Conservation (phyloP, 2,113 vertebrate species). For the Rattus norvegicus region DNA sequence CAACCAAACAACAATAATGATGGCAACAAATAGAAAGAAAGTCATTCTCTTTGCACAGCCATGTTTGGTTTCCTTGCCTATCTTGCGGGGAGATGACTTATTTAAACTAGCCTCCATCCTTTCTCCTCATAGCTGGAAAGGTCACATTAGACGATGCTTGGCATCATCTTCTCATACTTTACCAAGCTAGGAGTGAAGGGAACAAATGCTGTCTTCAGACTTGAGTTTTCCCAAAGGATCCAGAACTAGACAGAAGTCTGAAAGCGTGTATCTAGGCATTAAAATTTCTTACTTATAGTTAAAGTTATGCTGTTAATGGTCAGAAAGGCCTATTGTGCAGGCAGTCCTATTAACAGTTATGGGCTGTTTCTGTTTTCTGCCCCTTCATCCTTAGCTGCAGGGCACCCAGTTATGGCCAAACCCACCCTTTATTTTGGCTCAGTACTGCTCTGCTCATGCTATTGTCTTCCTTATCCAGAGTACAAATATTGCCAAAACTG, state of each 20-base stretch:
- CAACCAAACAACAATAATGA: not conserved
- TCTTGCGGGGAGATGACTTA: not conserved
- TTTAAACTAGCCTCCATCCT: not conserved
- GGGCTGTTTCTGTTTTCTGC: not conserved
- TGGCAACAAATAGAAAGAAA: not conserved
- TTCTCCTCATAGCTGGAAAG: not conserved
- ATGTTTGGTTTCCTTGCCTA: not conserved
- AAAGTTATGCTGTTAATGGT: not conserved
- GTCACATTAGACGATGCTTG: not conserved
- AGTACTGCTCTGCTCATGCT: not conserved
- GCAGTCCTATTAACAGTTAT: not conserved
- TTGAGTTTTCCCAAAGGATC: not conserved
- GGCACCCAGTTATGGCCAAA: not conserved
- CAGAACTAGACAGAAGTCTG: not conserved
- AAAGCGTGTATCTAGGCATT: not conserved
- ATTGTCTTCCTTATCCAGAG: not conserved
- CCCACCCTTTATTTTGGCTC: not conserved
- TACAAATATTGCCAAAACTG: conserved; percentile 27
- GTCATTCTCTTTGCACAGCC: not conserved
- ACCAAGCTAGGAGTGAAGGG: not conserved
- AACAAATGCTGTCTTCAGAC: not conserved
- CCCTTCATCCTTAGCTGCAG: not conserved
- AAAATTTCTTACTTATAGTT: not conserved
- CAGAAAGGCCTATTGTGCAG: not conserved
- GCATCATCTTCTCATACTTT: not conserved